These are phyloP conservation scores for Troides helena DNA, from an alignment of 2,888 invertebrate species.

Conservation along the genomic window DNA sequence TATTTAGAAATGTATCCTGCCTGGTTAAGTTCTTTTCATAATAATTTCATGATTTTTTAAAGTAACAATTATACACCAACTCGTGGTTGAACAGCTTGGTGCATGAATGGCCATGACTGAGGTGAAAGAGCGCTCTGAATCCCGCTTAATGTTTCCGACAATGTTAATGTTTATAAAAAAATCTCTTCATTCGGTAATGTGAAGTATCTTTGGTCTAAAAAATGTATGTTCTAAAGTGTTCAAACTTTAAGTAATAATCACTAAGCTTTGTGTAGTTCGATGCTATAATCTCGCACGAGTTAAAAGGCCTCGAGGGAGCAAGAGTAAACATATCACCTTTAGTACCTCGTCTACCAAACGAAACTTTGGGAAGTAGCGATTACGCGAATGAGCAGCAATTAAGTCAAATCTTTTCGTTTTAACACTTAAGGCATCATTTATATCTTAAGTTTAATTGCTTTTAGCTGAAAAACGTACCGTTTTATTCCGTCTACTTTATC, in stretches of 20 bases:
- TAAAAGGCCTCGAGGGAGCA: conserved; percentile 13
- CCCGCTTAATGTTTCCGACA: too few relatives aligned
- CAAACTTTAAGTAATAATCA: conserved; percentile 10
- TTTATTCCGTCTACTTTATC: neutral
- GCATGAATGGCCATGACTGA: too few relatives aligned
- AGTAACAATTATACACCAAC: too few relatives aligned
- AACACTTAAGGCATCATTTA: conserved; percentile 12
- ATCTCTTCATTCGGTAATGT: neutral
- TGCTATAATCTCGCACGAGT: conserved; percentile 9
- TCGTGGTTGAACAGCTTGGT: too few relatives aligned
- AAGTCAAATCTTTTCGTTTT: conserved; percentile 15
- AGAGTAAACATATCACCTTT: conserved; percentile 20
- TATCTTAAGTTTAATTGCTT: neutral
- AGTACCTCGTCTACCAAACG: conserved; percentile 1
- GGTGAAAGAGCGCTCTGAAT: too few relatives aligned
- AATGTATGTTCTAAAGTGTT: neutral
- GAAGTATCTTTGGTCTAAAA: neutral
- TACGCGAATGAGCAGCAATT: conserved; percentile 10
- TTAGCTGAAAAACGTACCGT: neutral
- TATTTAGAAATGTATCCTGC: neutral
- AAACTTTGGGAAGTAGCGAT: conserved; percentile 16
- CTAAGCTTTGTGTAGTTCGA: conserved; percentile 14
- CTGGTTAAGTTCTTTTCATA: neutral
- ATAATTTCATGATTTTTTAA: neutral
- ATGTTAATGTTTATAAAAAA: neutral